Evolutionary conservation across 2,113 vertebrate species (phyloP).

Genomic region (Cercocebus atys): DNA sequence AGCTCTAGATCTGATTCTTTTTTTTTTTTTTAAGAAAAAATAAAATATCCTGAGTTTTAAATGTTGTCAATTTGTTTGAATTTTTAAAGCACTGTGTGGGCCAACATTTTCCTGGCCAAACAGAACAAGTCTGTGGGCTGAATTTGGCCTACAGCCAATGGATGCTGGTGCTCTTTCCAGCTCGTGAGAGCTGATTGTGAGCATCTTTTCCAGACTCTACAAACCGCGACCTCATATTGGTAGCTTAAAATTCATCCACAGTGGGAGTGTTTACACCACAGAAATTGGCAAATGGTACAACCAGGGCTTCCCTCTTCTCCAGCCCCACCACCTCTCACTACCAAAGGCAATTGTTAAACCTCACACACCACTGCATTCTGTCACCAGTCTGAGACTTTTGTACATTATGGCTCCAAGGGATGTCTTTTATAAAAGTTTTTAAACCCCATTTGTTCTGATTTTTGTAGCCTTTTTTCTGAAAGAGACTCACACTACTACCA

Average conservation of each 20-base stretch:
- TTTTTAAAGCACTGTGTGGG: constrained; percentile 54
- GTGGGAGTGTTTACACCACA: neutral
- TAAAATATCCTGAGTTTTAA: constrained; percentile 43
- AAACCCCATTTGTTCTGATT: neutral
- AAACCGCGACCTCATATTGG: neutral
- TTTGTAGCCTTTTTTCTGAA: neutral
- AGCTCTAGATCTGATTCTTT: neutral
- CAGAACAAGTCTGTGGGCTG: constrained; percentile 58
- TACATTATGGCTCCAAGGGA: neutral
- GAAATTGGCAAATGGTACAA: neutral
- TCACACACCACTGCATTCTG: neutral
- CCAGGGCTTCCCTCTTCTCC: neutral
- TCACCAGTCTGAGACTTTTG: neutral
- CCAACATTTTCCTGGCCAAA: constrained; percentile 71
- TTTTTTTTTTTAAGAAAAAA: neutral
- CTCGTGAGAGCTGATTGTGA: neutral
- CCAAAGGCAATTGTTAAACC: neutral
- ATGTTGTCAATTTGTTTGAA: constrained; percentile 65
- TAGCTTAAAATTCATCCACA: neutral
- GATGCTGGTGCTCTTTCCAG: constrained; percentile 24
- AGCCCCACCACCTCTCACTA: neutral
- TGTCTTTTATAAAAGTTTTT: constrained; percentile 20
- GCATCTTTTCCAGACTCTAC: constrained; percentile 6
- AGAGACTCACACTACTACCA: neutral
- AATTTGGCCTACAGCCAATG: constrained; percentile 51